Conservation (phyloP, 1,140 invertebrate species). For the Ruditapes philippinarum region DNA sequence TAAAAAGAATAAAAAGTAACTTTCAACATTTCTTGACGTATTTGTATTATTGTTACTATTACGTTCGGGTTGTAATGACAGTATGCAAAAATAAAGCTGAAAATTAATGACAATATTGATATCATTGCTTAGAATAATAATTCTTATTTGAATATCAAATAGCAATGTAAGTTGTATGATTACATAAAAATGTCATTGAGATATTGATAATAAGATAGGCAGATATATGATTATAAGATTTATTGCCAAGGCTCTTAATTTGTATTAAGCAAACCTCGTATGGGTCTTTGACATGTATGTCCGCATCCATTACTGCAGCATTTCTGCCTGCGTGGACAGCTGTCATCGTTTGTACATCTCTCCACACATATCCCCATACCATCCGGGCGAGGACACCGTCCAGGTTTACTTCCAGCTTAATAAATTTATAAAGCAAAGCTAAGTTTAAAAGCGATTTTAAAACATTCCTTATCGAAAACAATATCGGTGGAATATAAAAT, state of each 20-base stretch:
- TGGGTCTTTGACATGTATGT: neutral
- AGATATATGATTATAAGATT: neutral
- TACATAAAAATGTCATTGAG: neutral
- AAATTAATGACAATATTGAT: too few species aligned
- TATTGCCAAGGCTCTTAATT: neutral
- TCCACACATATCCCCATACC: constrained; percentile 29
- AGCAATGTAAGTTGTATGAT: neutral
- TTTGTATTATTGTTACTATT: neutral
- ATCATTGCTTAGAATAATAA: too few species aligned
- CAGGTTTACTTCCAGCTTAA: neutral
- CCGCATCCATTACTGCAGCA: constrained; percentile 60
- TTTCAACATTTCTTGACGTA: too few species aligned
- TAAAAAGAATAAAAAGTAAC: too few species aligned
- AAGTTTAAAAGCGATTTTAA: too few species aligned
- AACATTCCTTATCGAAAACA: too few species aligned
- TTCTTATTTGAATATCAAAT: neutral
- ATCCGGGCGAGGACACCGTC: neutral
- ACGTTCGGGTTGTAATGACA: too few species aligned
- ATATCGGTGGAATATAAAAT: too few species aligned
- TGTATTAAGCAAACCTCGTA: neutral
- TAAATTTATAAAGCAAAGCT: too few species aligned
- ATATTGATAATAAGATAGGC: neutral
- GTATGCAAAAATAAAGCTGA: too few species aligned
- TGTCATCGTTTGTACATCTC: constrained; percentile 17
- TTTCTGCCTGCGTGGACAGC: constrained; percentile 7